Evolutionary conservation across 2,113 vertebrate genomes (phyloP), one percentile per base, ranked within the genome.

Genomic region (Nerophis lumbriciformis): DNA sequence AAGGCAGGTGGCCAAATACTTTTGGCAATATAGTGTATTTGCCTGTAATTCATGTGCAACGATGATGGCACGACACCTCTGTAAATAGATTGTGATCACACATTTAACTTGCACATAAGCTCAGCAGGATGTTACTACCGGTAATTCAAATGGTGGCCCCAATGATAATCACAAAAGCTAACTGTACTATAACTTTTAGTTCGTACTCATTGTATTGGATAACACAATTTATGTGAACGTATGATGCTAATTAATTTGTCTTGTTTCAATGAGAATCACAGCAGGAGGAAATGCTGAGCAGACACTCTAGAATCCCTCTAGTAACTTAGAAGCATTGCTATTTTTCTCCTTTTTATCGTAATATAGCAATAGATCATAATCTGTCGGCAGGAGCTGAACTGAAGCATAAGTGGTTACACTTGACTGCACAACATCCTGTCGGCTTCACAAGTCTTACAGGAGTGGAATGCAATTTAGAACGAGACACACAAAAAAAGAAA

Each of bases 331-430:
- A 79, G 80, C 81, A 65, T 61, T 66, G 77, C 71, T 75, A 68
- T 79, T 77, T 71, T 45, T 28, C 4, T 28, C 28, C 28, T 28
- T 45, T 45, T 82, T 73, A 77, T 78, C 67, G 68, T 71, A 73
- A 63, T 53, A 54, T 54, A 78, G 71, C 61, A 55, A 69, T 61
- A 68, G 71, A 78, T 83, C 75, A 63, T 66, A 84, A 87, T 83
- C 71, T 76, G 77, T 77, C 66, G 61, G 58, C 50, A 53, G 47
- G 70, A 75, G 76, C 61, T 45, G 55, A 62, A 75, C 75, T 68
- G 65, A 69, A 47, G 59, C 15, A 59, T 48, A 51, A 71, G 57
- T 59, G 48, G 71, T 61, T 69, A 59, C 70, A 76, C 73, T 75
- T 52, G 52, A 74, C 65, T 77, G 75, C 79, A 73, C 68, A 73